Conservation (phyloP, 2,797 vertebrate species). For the Huso huso region DNA sequence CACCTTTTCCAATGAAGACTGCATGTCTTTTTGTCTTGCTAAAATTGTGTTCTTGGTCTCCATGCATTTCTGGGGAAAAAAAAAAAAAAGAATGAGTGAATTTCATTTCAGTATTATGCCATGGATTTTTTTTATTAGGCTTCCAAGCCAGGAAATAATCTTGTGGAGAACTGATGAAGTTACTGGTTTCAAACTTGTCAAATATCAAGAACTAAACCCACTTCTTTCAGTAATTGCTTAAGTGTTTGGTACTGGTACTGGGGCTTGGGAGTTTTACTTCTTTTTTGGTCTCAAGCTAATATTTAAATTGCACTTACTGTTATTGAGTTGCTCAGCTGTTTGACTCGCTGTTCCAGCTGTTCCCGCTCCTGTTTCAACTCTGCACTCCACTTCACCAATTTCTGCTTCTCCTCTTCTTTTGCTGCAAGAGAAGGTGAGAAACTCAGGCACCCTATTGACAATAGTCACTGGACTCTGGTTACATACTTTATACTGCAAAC, state of each 20-base stretch:
- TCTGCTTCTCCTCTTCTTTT: conserved; percentile 98
- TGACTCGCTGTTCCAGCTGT: conserved; percentile 92
- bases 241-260: too few relatives aligned
- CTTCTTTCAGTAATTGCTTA: too few relatives aligned
- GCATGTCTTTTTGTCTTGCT: conserved; percentile 95
- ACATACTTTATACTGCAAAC: not conserved
- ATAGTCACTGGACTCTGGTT: not conserved
- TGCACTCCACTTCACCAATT: conserved; percentile 93
- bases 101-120: too few relatives aligned
- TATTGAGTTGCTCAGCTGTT: conserved; percentile 94
- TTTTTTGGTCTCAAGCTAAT: not conserved
- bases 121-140: too few relatives aligned
- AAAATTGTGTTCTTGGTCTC: conserved; percentile 96
- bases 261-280: too few relatives aligned
- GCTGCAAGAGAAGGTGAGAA: conserved; percentile 53
- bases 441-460: not conserved
- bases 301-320: conserved; percentile 62
- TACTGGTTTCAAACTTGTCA: too few relatives aligned
- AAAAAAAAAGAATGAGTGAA: conserved; percentile 13
- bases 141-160: too few relatives aligned
- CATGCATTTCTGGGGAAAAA: conserved; percentile 87
- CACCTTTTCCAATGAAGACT: conserved; percentile 90
- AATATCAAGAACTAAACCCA: too few relatives aligned
- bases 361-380: conserved; percentile 94
- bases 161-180: too few relatives aligned